A percentile compares a stretch with the other conserved stretches of the same genome.
Conservation (phyloP, 2,888 invertebrate genomes). For the Stramonita haemastoma region DNA sequence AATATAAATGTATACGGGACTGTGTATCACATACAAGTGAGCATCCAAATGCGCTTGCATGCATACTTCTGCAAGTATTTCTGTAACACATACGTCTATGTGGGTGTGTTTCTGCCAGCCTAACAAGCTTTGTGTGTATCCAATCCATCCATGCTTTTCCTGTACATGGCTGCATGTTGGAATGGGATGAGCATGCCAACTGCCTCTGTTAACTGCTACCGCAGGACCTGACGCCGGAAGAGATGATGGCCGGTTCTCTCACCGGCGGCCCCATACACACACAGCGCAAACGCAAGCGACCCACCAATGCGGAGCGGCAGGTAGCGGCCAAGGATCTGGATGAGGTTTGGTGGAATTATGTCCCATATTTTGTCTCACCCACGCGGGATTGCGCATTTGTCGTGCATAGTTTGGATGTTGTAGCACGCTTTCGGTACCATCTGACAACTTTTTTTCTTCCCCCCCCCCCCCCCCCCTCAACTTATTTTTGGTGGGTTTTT, state of each 20-base stretch:
- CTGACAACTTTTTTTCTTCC: not conserved
- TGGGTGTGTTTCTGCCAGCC: too few relatives aligned
- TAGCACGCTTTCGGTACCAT: slow-evolving; percentile 35
- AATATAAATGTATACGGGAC: too few relatives aligned
- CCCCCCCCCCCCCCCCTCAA: not conserved
- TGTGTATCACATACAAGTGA: too few relatives aligned
- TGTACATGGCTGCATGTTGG: too few relatives aligned
- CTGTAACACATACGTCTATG: too few relatives aligned
- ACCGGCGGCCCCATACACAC: not conserved
- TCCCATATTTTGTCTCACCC: not conserved
- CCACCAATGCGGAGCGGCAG: slow-evolving; percentile 61
- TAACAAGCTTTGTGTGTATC: too few relatives aligned
- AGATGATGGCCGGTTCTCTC: not conserved
- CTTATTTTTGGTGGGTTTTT: not conserved
- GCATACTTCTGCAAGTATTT: too few relatives aligned
- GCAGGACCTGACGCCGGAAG: slow-evolving; percentile 25
- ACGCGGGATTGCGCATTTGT: slow-evolving; percentile 29
- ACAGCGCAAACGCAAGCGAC: slow-evolving; percentile 24
- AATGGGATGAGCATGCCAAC: too few relatives aligned
- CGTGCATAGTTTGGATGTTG: slow-evolving; percentile 38
- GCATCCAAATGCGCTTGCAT: too few relatives aligned
- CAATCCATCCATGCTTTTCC: too few relatives aligned
- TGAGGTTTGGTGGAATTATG: slow-evolving; percentile 69
- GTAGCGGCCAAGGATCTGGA: slow-evolving; percentile 63
- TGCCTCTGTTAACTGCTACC: not conserved